Percentiles rank a stretch among this genome's conserved stretches.
These are phyloP conservation scores for Drosophila testacea DNA, from an alignment of 2,888 invertebrate genomes.

Conservation along the genomic window DNA sequence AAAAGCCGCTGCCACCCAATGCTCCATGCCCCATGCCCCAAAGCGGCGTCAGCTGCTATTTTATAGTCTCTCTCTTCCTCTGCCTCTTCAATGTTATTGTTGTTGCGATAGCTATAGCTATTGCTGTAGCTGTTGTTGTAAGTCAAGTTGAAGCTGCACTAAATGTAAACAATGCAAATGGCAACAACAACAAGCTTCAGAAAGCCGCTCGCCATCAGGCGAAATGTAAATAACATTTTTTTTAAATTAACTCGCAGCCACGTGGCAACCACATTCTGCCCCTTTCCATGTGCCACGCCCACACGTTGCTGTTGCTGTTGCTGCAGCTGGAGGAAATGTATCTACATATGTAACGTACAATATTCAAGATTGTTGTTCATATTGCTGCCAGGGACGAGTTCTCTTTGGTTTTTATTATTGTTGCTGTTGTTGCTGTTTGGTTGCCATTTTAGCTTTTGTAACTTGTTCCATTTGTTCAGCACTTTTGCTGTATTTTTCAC, in stretches of 20 bases:
- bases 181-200: constrained; percentile 35
- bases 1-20: constrained; percentile 37
- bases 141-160: constrained; percentile 73
- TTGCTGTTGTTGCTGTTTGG: constrained; percentile 21
- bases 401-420: constrained; percentile 22
- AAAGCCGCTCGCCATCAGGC: constrained; percentile 62
- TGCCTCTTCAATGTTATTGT: constrained; percentile 14
- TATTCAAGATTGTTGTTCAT: constrained; percentile 78
- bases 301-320: constrained; percentile 19
- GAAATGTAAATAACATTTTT: constrained; percentile 74
- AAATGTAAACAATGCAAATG: constrained; percentile 71
- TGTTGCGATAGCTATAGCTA: neutral
- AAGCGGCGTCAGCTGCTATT: constrained; percentile 66
- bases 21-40: constrained; percentile 20
- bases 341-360: constrained; percentile 76
- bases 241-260: constrained; percentile 76
- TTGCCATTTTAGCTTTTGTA: constrained; percentile 76
- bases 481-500: constrained; percentile 63
- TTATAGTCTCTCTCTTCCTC: constrained; percentile 18
- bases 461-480: constrained; percentile 74
- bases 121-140: constrained; percentile 57
- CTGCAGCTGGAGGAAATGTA: constrained; percentile 71
- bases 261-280: constrained; percentile 44
- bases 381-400: constrained; percentile 60
- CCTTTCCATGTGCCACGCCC: constrained; percentile 13